Base-by-base conservation (phyloP, 2,113 vertebrate genomes). In the Salvelinus alpinus region DNA sequence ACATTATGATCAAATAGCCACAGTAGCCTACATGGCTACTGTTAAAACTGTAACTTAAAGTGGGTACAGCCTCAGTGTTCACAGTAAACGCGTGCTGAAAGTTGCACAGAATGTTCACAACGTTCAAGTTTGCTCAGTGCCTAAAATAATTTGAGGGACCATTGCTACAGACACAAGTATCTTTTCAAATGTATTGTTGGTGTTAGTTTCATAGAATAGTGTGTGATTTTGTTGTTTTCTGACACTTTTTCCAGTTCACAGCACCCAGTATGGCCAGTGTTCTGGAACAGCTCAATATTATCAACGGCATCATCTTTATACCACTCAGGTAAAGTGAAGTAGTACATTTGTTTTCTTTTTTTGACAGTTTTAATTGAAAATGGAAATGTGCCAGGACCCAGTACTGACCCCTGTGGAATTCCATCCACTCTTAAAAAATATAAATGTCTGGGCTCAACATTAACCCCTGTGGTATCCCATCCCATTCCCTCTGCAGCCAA, bases 271-370 rank as follows among this genome's bases (percentile, higher is more conserved):
- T 99, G 98, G 94, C 97, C 85, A 97, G 95, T 71, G 95, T 99
- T 80, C 86, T 99, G 91, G 97, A 99, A 69, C 97, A 99, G 91
- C 95, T 99, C 80, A 99, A 99, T 59, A 95, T 99, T 80, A 99
- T 99, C 91, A 99, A 99, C 0, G 97, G 98, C 82, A 99, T 99
- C 90, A 97, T 99, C 89, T 99, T 99, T 92, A 99, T 99, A 93
- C 97, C 98, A 38, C 96, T 99, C 91, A 99, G 98, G 98, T 99
- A 91, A 78, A 73, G 12, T 1, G n/a, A 51, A 16, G 9, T 20
- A 38, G 38, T 9, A 62, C 59, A 8, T 2, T 3, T n/a, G 4
- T 5, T 59, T 59, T 20, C 2, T 62, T 3, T 2, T 60, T 57
- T 4, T 2, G 1, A 34, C 34, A 34, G 16, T 57, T 57, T 16